phyloP scores from a whole-genome alignment of 2,888 invertebrate species.

The Gari tellinella region DNA sequence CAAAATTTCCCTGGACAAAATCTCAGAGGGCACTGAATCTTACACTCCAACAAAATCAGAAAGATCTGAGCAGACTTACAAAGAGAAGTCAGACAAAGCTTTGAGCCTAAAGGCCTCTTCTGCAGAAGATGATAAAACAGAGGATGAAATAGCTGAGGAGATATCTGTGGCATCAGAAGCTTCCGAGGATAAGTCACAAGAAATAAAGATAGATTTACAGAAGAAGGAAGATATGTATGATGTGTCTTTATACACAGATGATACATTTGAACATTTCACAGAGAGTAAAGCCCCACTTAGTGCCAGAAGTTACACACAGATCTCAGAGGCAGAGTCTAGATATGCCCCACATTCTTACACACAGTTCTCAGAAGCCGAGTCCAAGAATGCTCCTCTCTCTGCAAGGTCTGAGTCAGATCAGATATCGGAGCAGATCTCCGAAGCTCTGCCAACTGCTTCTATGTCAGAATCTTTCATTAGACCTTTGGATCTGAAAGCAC shows the following conservation, averaged over 20 bases:
- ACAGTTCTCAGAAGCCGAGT: slow-evolving; percentile 42
- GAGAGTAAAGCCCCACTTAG: slow-evolving; percentile 54
- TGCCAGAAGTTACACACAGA: slow-evolving; percentile 45
- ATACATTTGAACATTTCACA: slow-evolving; percentile 55
- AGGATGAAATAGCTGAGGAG: slow-evolving; percentile 48
- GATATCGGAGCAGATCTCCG: slow-evolving; percentile 74
- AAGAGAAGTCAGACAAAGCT: slow-evolving; percentile 23
- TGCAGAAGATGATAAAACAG: slow-evolving; percentile 18
- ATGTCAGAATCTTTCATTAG: slow-evolving; percentile 53
- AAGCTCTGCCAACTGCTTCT: slow-evolving; percentile 57
- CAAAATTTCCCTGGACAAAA: slow-evolving; percentile 64
- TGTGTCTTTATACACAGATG: slow-evolving; percentile 60
- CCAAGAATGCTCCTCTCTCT: slow-evolving; percentile 36
- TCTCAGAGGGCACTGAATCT: slow-evolving; percentile 76
- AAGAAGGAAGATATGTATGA: slow-evolving; percentile 52
- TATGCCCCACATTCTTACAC: slow-evolving; percentile 13
- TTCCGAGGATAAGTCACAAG: slow-evolving; percentile 51
- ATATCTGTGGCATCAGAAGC: slow-evolving; percentile 38
- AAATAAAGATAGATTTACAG: slow-evolving; percentile 51
- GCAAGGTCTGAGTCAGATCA: slow-evolving; percentile 54
- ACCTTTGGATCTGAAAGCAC: slow-evolving; percentile 50
- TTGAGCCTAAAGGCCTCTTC: slow-evolving; percentile 10
- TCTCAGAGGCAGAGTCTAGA: slow-evolving; percentile 6
- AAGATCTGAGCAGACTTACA: slow-evolving; percentile 39
- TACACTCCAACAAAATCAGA: slow-evolving; percentile 20